Evolutionary conservation across 2,113 vertebrate genomes (phyloP).

Genomic region (Mormoops blainvillei): DNA sequence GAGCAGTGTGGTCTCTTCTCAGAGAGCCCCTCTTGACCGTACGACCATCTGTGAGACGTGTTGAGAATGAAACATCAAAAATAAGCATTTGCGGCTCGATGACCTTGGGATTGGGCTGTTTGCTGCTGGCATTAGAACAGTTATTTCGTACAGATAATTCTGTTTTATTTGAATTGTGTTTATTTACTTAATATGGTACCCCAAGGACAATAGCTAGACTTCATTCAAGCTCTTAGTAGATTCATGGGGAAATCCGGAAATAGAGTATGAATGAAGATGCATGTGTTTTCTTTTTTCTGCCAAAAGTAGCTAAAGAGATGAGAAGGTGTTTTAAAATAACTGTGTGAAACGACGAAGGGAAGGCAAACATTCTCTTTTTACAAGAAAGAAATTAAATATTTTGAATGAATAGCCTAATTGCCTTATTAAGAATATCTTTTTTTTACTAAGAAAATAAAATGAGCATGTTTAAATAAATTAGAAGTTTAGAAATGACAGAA

Average conservation of each 20-base stretch:
- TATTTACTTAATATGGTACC: background rate
- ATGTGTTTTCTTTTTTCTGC: background rate
- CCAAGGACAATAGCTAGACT: background rate
- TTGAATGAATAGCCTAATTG: background rate
- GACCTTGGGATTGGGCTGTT: background rate
- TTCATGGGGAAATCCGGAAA: background rate
- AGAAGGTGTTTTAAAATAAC: constrained; percentile 22
- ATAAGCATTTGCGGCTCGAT: background rate
- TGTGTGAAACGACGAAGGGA: background rate
- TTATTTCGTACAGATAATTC: background rate
- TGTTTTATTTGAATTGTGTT: constrained; percentile 16
- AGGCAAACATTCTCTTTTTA: background rate
- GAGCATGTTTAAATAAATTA: background rate
- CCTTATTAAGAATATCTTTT: background rate
- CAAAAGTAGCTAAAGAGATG: background rate
- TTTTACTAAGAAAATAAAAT: constrained; percentile 20
- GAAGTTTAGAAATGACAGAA: background rate
- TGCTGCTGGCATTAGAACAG: background rate
- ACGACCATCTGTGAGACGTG: background rate
- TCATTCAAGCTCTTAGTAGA: background rate
- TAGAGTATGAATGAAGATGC: background rate
- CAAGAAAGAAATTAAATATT: constrained; percentile 22
- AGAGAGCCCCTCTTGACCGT: background rate
- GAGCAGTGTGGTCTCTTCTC: background rate
- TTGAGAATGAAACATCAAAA: background rate